Evolutionary conservation across 2,113 vertebrate species (phyloP), one percentile per base, ranked within the genome.

Genomic region (Orientallactaga bullata): DNA sequence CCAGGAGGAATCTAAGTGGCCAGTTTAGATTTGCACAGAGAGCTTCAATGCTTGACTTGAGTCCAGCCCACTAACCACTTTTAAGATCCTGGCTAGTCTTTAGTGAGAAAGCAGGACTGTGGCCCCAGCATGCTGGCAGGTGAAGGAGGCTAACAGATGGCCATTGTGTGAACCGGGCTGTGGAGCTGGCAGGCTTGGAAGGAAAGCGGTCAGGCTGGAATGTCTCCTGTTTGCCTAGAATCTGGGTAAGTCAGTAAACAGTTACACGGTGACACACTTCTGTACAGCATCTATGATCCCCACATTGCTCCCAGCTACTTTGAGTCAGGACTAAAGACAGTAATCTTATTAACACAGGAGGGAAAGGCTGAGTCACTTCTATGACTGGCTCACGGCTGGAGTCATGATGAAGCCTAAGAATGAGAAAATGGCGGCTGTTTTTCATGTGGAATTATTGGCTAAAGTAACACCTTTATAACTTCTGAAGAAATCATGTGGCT

Each of bases 341-440:
- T 80, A 61, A 76, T 42, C 32, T 94, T 89, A 72, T 81, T 94
- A 94, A 80, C 81, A 18, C 11, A 30, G 16, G 79, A 90, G 79
- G 89, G 91, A 84, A 88, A 72, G 30, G 5, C 42, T 95, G 94
- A 97, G 85, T 96, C 96, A 97, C 63, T 88, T 85, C 85, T 65
- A 82, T 72, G 82, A 42, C 71, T 69, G 90, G 51, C 37, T 95
- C 71, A 26, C 7, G 28, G 87, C 69, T 47, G 9, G 26, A 76
- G 51, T 72, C 60, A 58, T 85, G 15, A 71, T 76, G 5, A 39
- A 60, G 32, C 26, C 66, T 6, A 28, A 63, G 87, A 51, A 77
- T 13, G 66, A 83, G 66, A 92, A 79, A 83, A 74, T 65, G 47
- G 20, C 0, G 1, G 20, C 7, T 7, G 83, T 66, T 61, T 85